Base-by-base conservation (phyloP, 64 coral and sea anemone species). In the Orbicella faveolata region DNA sequence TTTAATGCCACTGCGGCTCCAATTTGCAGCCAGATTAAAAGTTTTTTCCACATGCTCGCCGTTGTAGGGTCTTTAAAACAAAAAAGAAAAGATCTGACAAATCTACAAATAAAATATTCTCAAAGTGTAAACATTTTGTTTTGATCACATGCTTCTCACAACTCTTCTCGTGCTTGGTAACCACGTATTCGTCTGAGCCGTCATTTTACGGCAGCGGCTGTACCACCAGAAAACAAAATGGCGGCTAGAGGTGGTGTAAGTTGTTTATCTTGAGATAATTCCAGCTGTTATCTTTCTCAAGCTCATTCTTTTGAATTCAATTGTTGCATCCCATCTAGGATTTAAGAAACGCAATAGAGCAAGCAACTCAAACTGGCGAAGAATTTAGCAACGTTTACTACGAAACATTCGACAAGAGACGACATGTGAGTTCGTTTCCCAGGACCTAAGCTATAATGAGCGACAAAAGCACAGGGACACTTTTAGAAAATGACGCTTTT, bases 321-420 rank as follows among this genome's bases (percentile, higher is more conserved):
- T 85, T 48, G 44, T 85, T 20, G 0, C 41, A 52, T 52, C 3
- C 19, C 34, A 67, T 18, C 21, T 59, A 96, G 95, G 95, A 82
- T 20, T 37, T 96, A 30, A 96, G 86, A 88, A 67, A 93, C 18
- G 88, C 95, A 44, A 90, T 90, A 20, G 95, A 96, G 10, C 88
- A 89, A 70, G 95, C 95, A 34, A 86, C 88, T 11, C 91, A 94
- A 34, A 88, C 92, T 0, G 95, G 92, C 15, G 95, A 96, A 61
- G 61, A 80, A 86, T 96, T 96, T 14, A 94, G 95, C 52, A 81
- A 87, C 63, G 91, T 94, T 34, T 96, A 96, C 76, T 96, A 94
- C 70, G 92, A 96, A 51, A 96, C 92, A 18, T 96, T 94, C 30
- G 95, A 96, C 74, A 96, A 96, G 87, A 74, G 88, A 77, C 88